Conservation (phyloP, 2,888 invertebrate genomes). For the Caradrina clavipalpis region DNA sequence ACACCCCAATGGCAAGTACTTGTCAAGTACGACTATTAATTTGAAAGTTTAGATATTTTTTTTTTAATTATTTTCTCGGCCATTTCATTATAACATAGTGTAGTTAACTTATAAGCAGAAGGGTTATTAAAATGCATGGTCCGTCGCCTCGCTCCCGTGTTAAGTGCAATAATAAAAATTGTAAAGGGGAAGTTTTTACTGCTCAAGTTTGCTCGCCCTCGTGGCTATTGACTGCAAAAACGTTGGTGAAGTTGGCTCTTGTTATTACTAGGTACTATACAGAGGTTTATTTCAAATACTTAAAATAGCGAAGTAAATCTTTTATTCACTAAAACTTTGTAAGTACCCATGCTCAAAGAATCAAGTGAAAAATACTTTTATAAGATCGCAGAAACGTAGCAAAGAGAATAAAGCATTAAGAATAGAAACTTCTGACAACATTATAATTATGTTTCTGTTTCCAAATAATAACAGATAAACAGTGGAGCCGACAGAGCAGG, state of each 20-base stretch:
- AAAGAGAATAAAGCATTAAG: conserved; percentile 1
- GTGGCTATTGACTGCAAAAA: conserved; percentile 44
- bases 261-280: conserved; percentile 23
- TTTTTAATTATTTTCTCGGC: not conserved
- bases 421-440: not conserved
- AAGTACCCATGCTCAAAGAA: not conserved
- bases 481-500: not conserved
- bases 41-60: not conserved
- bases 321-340: not conserved
- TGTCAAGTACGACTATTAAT: too few relatives aligned
- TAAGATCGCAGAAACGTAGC: not conserved
- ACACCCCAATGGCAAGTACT: too few relatives aligned
- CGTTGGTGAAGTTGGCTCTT: conserved; percentile 11
- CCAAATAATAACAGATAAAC: not conserved
- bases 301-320: conserved; percentile 15
- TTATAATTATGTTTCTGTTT: not conserved
- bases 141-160: conserved; percentile 28
- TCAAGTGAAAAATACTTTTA: not conserved
- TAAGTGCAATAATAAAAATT: conserved; percentile 55
- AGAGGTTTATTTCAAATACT: conserved; percentile 6
- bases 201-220: conserved; percentile 33
- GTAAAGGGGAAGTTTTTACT: conserved; percentile 42
- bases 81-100: conserved; percentile 17
- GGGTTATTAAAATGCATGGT: conserved; percentile 50
- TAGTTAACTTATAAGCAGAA: conserved; percentile 14